phyloP scores from a whole-genome alignment of 2,113 vertebrate species.

The Urocitellus parryii region DNA sequence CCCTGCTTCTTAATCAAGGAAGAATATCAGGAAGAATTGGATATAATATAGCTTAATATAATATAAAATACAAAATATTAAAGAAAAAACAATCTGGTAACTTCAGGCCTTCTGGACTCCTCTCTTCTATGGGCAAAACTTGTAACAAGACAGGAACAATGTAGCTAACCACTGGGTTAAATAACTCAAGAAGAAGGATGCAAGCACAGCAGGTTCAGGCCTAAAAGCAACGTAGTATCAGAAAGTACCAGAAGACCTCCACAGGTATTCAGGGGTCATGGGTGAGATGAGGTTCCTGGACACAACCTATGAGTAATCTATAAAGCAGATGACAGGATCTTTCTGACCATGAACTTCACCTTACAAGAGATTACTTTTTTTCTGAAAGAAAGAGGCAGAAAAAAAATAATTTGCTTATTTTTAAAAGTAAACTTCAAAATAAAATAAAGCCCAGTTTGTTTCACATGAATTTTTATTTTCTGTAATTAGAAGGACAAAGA shows the following conservation, averaged over 20 bases:
- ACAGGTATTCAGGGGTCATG: not conserved
- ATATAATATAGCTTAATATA: not conserved
- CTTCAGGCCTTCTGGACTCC: not conserved
- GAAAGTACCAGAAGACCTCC: not conserved
- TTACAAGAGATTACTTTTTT: not conserved
- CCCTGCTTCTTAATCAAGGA: not conserved
- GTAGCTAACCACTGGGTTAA: not conserved
- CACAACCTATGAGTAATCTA: not conserved
- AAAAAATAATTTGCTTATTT: not conserved
- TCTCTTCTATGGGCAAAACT: fast-evolving
- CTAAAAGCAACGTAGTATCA: not conserved
- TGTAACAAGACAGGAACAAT: not conserved
- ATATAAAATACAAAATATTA: too few species aligned
- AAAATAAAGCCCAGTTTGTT: not conserved
- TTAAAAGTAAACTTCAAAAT: not conserved
- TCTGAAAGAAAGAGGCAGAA: not conserved
- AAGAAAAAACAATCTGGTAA: too few species aligned
- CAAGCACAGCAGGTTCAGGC: not conserved
- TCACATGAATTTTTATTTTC: not conserved
- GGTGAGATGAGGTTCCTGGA: not conserved
- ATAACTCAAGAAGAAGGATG: not conserved
- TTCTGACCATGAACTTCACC: not conserved
- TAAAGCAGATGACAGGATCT: not conserved
- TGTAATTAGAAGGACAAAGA: not conserved
- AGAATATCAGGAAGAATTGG: not conserved